Conservation (phyloP, 2,113 vertebrate genomes). For the Hiodon alosoides region DNA sequence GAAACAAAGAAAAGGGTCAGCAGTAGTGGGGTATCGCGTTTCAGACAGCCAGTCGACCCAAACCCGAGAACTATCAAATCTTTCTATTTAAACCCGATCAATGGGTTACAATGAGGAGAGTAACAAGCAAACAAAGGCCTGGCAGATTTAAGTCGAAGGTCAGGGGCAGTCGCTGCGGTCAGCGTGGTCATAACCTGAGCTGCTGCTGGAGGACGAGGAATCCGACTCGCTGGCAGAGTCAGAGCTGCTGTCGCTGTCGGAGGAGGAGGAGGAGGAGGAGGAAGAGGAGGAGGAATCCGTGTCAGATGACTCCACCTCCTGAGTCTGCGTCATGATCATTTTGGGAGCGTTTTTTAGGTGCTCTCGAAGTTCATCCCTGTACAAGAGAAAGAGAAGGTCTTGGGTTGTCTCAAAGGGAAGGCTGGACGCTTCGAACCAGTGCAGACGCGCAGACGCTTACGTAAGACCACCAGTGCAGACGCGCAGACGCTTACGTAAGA, state of each 20-base stretch:
- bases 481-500: slow-evolving; percentile 75
- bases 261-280: slow-evolving; percentile 60
- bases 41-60: too few species aligned
- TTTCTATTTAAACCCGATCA: too few species aligned
- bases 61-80: too few species aligned
- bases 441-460: not conserved
- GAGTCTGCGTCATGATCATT: slow-evolving; percentile 94
- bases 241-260: slow-evolving; percentile 54
- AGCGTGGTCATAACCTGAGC: slow-evolving; percentile 70
- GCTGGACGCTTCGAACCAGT: not conserved
- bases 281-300: slow-evolving; percentile 61
- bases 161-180: not conserved
- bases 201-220: slow-evolving; percentile 61
- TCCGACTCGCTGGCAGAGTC: slow-evolving; percentile 70
- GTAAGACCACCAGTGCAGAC: not conserved
- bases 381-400: slow-evolving; percentile 17
- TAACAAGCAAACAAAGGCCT: not conserved
- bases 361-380: slow-evolving; percentile 90
- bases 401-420: slow-evolving; percentile 1
- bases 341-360: slow-evolving; percentile 96
- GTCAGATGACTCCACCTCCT: slow-evolving; percentile 85
- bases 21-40: too few species aligned
- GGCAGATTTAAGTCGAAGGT: not conserved
- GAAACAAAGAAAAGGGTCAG: too few species aligned
- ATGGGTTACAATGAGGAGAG: not conserved